These are phyloP conservation scores for Premnoplex brunnescens DNA, from an alignment of 2,797 vertebrate genomes.

Conservation along the genomic window DNA sequence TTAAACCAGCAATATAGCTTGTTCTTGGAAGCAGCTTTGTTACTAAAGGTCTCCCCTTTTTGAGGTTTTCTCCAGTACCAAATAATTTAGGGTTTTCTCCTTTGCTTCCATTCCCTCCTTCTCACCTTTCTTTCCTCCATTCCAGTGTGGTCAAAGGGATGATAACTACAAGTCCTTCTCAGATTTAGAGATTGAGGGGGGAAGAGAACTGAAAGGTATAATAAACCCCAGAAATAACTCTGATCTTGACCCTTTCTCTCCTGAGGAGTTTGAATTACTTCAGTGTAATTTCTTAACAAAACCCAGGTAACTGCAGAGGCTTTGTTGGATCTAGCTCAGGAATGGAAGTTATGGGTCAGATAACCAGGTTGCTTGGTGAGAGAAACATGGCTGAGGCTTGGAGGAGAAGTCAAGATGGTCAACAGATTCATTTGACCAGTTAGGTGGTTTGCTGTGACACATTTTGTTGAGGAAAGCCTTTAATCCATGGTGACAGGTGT, in stretches of 20 bases:
- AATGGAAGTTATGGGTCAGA: background rate
- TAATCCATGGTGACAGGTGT: background rate
- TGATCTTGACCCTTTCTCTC: background rate
- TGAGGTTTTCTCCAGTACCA: background rate
- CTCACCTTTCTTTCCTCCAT: background rate
- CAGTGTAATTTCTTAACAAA: background rate
- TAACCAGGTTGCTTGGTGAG: background rate
- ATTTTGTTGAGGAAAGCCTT: background rate
- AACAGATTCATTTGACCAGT: background rate
- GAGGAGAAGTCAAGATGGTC: background rate
- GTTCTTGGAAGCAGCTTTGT: background rate
- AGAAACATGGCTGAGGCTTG: background rate
- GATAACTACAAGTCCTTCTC: background rate
- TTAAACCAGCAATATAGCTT: background rate
- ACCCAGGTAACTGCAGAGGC: background rate
- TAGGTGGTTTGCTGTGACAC: background rate
- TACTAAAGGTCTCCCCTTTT: background rate
- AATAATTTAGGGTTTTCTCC: background rate
- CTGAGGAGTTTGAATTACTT: background rate
- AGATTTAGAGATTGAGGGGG: background rate
- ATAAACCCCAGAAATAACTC: background rate
- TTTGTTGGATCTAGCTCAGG: background rate
- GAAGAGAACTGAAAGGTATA: background rate
- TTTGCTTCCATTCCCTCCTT: background rate
- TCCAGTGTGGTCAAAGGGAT: background rate